phyloP scores from a whole-genome alignment of 2,797 vertebrate genomes.

The Atherinosoma microstoma region DNA sequence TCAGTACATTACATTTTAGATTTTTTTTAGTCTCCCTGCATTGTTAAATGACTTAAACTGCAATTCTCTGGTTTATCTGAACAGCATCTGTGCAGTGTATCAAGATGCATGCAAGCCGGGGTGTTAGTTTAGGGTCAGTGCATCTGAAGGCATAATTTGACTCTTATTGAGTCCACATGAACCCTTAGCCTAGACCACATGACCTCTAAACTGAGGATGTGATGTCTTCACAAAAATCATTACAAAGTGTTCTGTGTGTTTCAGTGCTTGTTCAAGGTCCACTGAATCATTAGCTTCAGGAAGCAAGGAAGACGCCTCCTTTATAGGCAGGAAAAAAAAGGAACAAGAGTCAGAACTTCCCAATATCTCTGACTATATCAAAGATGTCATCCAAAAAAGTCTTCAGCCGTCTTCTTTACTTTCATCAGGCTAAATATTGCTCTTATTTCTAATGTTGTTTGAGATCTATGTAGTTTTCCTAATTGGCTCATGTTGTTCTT shows the following conservation, averaged over 20 bases:
- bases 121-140: constrained; percentile 38
- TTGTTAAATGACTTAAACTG: constrained; percentile 39
- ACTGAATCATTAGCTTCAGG: constrained; percentile 36
- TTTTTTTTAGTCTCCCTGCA: not conserved
- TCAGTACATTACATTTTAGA: constrained; percentile 6
- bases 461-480: not conserved
- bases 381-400: not conserved
- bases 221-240: constrained; percentile 21
- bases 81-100: constrained; percentile 5
- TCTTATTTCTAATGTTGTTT: not conserved
- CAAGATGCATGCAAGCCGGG: not conserved
- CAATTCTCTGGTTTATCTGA: constrained; percentile 34
- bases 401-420: not conserved
- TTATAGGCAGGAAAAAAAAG: constrained; percentile 13
- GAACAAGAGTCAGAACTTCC: not conserved
- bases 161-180: constrained; percentile 27
- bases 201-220: constrained; percentile 31
- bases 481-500: not conserved
- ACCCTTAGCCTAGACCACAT: constrained; percentile 23
- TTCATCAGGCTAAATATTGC: not conserved
- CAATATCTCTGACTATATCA: not conserved
- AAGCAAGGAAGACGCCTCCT: constrained; percentile 32
- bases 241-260: constrained; percentile 40
- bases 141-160: constrained; percentile 28
- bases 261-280: constrained; percentile 20